A percentile compares a stretch with the other conserved stretches of the same genome.
Evolutionary conservation across 2,888 invertebrate genomes (phyloP).

Genomic region (Mystacides longicornis): DNA sequence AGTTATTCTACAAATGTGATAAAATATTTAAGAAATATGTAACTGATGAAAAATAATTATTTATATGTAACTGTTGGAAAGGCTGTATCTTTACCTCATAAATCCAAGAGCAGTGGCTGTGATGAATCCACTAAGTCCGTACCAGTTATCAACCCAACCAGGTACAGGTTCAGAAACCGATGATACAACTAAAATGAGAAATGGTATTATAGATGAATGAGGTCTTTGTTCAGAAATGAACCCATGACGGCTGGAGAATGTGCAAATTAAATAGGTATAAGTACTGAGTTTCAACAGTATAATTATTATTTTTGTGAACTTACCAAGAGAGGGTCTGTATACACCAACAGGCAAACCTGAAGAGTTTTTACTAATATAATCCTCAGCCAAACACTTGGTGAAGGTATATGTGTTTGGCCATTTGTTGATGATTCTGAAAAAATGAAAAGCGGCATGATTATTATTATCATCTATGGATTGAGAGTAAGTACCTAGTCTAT

Average conservation of each 20-base stretch:
- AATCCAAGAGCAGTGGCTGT: conserved; percentile 63
- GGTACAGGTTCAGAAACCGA: conserved; percentile 54
- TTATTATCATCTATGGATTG: no score
- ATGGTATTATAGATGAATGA: no score
- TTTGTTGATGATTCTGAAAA: conserved; percentile 48
- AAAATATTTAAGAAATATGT: background rate
- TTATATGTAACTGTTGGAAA: background rate
- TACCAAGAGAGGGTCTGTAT: conserved; percentile 74
- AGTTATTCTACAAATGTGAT: conserved; percentile 17
- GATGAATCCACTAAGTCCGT: conserved; percentile 62
- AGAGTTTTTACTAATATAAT: conserved; percentile 52
- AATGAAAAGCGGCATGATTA: no score
- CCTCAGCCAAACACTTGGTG: conserved; percentile 79
- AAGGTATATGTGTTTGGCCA: conserved; percentile 78
- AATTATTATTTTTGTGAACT: conserved; percentile 19
- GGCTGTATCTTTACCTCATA: conserved; percentile 44
- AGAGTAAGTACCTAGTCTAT: no score
- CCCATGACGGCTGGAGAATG: no score
- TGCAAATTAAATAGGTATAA: no score
- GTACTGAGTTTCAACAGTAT: no score
- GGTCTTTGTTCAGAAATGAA: no score
- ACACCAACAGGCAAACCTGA: conserved; percentile 63
- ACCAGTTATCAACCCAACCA: conserved; percentile 76
- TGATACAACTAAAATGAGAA: conserved; percentile 47
- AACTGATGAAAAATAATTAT: background rate